phyloP scores from a whole-genome alignment of 2,113 vertebrate genomes.

The Zingel zingel region DNA sequence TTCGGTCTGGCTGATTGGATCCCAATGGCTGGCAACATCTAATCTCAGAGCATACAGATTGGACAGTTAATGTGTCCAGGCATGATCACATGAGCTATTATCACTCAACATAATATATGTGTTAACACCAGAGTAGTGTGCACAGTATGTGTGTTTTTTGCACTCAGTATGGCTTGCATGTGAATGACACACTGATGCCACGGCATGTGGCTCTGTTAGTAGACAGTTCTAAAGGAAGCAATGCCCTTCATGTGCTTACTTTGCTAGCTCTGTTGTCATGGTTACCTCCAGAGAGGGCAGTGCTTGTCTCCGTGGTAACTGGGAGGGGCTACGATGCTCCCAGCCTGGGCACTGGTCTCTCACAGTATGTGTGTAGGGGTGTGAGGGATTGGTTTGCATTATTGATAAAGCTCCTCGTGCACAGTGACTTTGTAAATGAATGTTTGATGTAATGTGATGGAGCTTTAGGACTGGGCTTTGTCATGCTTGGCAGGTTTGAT shows the following conservation, averaged over 20 bases:
- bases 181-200: neutral
- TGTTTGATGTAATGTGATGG: slow-evolving; percentile 63
- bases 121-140: neutral
- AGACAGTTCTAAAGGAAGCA: neutral
- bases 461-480: slow-evolving; percentile 7
- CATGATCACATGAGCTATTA: too few relatives aligned
- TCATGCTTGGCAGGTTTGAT: slow-evolving; percentile 27
- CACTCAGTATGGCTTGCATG: neutral
- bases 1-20: too few relatives aligned
- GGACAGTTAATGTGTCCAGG: too few relatives aligned
- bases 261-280: slow-evolving; percentile 65
- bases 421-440: slow-evolving; percentile 57
- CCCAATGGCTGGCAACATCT: too few relatives aligned
- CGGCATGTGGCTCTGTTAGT: neutral
- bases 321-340: slow-evolving; percentile 57
- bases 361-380: neutral
- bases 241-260: neutral
- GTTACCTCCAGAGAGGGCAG: slow-evolving; percentile 56
- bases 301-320: slow-evolving; percentile 68
- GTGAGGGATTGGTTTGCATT: slow-evolving; percentile 54
- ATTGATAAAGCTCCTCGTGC: slow-evolving; percentile 56
- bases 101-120: neutral
- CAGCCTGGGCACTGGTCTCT: slow-evolving; percentile 28
- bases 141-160: too few relatives aligned
- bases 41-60: too few relatives aligned